phyloP scores from a whole-genome alignment of 2,888 invertebrate genomes.

The Pandemis cinnamomeana region DNA sequence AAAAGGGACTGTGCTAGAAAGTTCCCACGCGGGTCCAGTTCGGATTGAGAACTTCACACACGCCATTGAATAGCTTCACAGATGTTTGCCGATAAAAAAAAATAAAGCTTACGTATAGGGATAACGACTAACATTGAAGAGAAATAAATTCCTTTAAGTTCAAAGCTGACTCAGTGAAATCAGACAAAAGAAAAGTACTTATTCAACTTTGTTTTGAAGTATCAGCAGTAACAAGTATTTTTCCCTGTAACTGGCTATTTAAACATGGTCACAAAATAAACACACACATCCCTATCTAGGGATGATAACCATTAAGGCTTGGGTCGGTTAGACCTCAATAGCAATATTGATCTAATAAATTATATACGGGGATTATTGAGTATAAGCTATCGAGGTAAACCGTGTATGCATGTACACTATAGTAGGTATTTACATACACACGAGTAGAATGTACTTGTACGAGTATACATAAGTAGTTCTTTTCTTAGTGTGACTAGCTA shows the following conservation, averaged over 20 bases:
- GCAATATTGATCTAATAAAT: slow-evolving; percentile 82
- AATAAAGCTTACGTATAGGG: too few relatives aligned
- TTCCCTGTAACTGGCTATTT: slow-evolving; percentile 20
- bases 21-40: too few relatives aligned
- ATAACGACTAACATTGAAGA: too few relatives aligned
- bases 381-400: slow-evolving; percentile 64
- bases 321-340: slow-evolving; percentile 67
- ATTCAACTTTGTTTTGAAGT: not conserved
- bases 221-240: not conserved
- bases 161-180: not conserved
- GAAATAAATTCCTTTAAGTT: not conserved
- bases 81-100: too few relatives aligned
- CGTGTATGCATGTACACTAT: slow-evolving; percentile 40
- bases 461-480: not conserved
- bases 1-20: too few relatives aligned
- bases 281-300: slow-evolving; percentile 28
- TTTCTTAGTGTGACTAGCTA: too few relatives aligned
- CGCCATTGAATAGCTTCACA: too few relatives aligned
- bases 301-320: slow-evolving; percentile 76
- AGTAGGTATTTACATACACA: not conserved
- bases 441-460: not conserved
- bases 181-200: too few relatives aligned
- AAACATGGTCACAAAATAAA: slow-evolving; percentile 11
- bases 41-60: too few relatives aligned
- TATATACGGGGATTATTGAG: slow-evolving; percentile 73